phyloP scores from a whole-genome alignment of 2,113 vertebrate species.

The Vulpes lagopus region DNA sequence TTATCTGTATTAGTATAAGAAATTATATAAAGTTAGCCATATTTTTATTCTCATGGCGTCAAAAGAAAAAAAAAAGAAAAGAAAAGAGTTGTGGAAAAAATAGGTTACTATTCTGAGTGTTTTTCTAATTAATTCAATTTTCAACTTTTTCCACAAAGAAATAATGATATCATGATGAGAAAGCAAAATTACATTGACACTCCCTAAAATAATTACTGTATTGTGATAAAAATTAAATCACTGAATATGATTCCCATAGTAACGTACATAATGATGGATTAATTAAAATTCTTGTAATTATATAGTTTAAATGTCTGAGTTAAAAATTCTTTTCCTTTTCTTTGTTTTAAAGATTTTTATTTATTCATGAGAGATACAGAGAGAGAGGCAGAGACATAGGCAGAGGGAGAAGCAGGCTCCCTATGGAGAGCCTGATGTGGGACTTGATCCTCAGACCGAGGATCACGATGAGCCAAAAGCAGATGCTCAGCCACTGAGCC shows the following conservation, averaged over 20 bases:
- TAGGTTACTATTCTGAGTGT: background rate
- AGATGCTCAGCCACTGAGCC: too few species aligned
- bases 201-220: background rate
- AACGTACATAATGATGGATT: constrained; percentile 53
- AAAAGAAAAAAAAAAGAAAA: background rate
- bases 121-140: constrained; percentile 46
- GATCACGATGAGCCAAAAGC: too few species aligned
- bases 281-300: constrained; percentile 73
- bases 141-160: constrained; percentile 54
- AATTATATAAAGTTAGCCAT: constrained; percentile 72
- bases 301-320: background rate
- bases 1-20: constrained; percentile 66
- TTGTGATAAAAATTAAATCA: constrained; percentile 49
- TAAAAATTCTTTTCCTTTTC: constrained; percentile 45
- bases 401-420: too few species aligned
- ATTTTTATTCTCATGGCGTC: constrained; percentile 43
- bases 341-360: too few species aligned
- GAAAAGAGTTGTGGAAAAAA: background rate
- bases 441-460: too few species aligned
- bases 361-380: too few species aligned
- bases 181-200: background rate
- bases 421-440: too few species aligned
- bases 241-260: background rate
- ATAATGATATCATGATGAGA: background rate
- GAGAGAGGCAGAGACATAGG: too few species aligned